Evolutionary conservation across 2,113 vertebrate genomes (phyloP), one percentile per base, ranked within the genome.

Genomic region (Micronycteris hirsuta): DNA sequence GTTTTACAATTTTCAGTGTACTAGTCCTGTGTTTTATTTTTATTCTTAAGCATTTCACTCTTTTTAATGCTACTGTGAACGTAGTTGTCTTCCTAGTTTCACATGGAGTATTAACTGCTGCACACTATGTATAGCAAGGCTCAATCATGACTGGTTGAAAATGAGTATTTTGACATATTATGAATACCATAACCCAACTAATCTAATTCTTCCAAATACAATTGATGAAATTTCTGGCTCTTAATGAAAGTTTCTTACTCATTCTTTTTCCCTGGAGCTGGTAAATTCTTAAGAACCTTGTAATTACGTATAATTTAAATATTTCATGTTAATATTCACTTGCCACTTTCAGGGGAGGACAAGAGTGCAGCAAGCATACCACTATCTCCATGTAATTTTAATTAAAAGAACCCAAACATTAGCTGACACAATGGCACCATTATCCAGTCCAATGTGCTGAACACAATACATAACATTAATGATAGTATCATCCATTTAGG

Each of bases 231-330:
- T 97, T 97, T 94, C 96, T 93, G 82, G 97, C 78, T 89, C 87
- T 97, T 98, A 98, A 98, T 97, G 96, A 98, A 96, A 94, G 96
- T 97, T 97, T 97, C 92, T 97, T 86, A 91, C 84, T 95, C 95
- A 91, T 81, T 92, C 84, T 89, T 97, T 94, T 86, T 93, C 96
- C 94, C 96, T 63, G 89, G 95, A 97, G 96, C 93, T 95, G 97
- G 58, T 87, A 96, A 97, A 97, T 96, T 97, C 96, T 98, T 97
- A 97, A 97, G 98, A 98, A 98, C 86, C 74, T 56, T 24, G 73
- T 97, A 98, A 98, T 98, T 98, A 98, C 1, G 2, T 80, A 90
- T 70, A 95, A 97, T 98, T 98, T 98, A 98, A 98, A 98, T 98
- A 98, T 97, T 98, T 98, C 81, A 47, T 94, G 77, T 98, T 98